Base-by-base conservation (phyloP, 2,888 invertebrate species). In the Drosophila borealis region DNA sequence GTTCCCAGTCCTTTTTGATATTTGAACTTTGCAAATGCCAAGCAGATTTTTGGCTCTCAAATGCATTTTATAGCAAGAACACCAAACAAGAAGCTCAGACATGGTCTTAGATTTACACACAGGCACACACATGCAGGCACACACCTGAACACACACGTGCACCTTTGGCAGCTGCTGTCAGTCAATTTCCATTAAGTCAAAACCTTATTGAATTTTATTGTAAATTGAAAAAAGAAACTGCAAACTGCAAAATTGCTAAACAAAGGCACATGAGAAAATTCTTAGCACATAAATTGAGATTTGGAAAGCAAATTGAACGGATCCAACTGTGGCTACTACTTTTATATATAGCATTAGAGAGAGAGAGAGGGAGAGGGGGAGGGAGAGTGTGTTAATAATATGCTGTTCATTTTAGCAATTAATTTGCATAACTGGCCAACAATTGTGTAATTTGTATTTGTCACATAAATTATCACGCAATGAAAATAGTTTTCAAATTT, bases 201-300 rank as follows among this genome's bases (percentile, higher is more conserved):
- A 89, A 87, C 79, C 86, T 89, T 89, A 83, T 89, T 89, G 90
- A 74, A 83, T 88, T 87, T 87, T 87, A 87, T 87, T 89, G 86
- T 80, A 87, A 87, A 87, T 87, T 87, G 86, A 72, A 89, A 86
- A 81, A 79, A 62, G 48, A 34, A 62, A 59, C 61, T 73, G 68
- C 61, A 81, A 89, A 71, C 70, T 66, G 66, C 75, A 75, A 79
- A 89, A 83, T 54, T 42, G 54, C 62, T 69, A 65, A 51, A 17
- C 25, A 59, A 34, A 59, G 48, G 19, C 44, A 44, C 36, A 17
- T 25, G 25, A 10, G 8, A 8, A 37, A 61, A 48, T n/a, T 66
- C 63, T 54, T 29, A 39, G 33, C 51, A 57, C 57, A 66, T 85
- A 62, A 78, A 65, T 45, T 53, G 36, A 53, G 67, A 61, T 80